phyloP scores from a whole-genome alignment of 2,113 vertebrate genomes.

The Scomber scombrus region DNA sequence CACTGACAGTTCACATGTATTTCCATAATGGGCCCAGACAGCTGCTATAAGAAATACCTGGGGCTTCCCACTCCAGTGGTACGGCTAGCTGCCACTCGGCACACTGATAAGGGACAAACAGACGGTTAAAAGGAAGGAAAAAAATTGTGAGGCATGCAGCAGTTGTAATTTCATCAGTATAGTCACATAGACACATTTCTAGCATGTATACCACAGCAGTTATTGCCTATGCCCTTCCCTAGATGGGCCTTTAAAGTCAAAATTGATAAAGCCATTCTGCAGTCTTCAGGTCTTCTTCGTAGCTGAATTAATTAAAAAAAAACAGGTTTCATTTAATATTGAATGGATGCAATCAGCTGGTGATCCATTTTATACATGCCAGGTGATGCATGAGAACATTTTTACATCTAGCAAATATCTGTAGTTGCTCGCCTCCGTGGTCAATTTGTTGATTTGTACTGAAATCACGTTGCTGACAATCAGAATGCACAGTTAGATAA shows the following conservation, averaged over 20 bases:
- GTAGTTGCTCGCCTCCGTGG: not conserved
- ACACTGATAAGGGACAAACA: not conserved
- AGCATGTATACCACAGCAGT: too few species aligned
- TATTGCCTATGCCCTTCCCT: too few species aligned
- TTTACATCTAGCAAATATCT: not conserved
- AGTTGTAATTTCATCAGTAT: not conserved
- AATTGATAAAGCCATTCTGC: too few species aligned
- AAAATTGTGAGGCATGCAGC: not conserved
- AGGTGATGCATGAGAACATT: not conserved
- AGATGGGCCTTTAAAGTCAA: too few species aligned
- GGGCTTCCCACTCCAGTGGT: constrained; percentile 29
- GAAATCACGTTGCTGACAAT: too few species aligned
- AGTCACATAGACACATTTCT: too few species aligned
- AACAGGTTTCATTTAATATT: too few species aligned
- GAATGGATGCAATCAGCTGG: not conserved
- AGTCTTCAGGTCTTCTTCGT: too few species aligned
- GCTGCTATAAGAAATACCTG: constrained; percentile 56
- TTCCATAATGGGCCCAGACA: constrained; percentile 60
- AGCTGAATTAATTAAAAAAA: too few species aligned
- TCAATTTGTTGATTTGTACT: not conserved
- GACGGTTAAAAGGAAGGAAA: constrained; percentile 1
- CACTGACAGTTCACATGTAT: constrained; percentile 49
- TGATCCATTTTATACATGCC: not conserved
- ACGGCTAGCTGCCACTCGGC: constrained; percentile 11
- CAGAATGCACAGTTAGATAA: too few species aligned